Percentiles rank a stretch among this genome's conserved stretches.
Evolutionary conservation across 37 sponge, comb jelly and placozoan genomes (phyloP).

Genomic region (Crambe crambe): DNA sequence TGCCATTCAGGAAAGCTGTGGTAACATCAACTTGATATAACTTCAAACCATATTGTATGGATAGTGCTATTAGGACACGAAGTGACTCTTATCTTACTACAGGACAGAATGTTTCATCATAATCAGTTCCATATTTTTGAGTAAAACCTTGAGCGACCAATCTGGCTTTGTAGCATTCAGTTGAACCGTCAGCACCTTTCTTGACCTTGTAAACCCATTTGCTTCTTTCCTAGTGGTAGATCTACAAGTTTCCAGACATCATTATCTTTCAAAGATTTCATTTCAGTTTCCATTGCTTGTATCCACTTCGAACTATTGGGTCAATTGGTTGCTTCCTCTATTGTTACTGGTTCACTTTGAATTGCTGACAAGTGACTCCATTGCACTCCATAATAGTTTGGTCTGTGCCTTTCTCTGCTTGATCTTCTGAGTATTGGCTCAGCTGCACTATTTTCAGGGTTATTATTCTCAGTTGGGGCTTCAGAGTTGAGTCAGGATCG

Average conservation of each 20-base stretch:
- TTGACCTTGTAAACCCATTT: conserved; percentile 61
- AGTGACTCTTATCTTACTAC: conserved; percentile 44
- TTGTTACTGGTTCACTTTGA: neutral
- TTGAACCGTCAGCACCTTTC: conserved; percentile 13
- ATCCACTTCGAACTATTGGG: conserved; percentile 23
- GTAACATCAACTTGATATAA: conserved; percentile 50
- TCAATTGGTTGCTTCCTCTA: conserved; percentile 33
- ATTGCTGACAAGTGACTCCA: neutral
- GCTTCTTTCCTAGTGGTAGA: conserved; percentile 28
- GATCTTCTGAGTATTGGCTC: too few species aligned
- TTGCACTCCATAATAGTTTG: too few species aligned
- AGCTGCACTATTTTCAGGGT: too few species aligned
- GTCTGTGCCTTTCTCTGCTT: too few species aligned
- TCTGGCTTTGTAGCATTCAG: conserved; percentile 49
- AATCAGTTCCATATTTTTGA: conserved; percentile 46
- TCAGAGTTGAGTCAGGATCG: too few species aligned
- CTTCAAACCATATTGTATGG: conserved; percentile 38
- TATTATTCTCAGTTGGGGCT: too few species aligned
- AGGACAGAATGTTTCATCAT: conserved; percentile 57
- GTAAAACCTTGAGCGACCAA: conserved; percentile 60
- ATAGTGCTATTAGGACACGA: conserved; percentile 25
- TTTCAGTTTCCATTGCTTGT: neutral
- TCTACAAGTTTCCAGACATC: conserved; percentile 45
- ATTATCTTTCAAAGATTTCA: conserved; percentile 32
- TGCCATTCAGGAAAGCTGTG: conserved; percentile 61